These are phyloP conservation scores for Apeltes quadracus DNA, from an alignment of 2,113 vertebrate species.

Conservation along the genomic window DNA sequence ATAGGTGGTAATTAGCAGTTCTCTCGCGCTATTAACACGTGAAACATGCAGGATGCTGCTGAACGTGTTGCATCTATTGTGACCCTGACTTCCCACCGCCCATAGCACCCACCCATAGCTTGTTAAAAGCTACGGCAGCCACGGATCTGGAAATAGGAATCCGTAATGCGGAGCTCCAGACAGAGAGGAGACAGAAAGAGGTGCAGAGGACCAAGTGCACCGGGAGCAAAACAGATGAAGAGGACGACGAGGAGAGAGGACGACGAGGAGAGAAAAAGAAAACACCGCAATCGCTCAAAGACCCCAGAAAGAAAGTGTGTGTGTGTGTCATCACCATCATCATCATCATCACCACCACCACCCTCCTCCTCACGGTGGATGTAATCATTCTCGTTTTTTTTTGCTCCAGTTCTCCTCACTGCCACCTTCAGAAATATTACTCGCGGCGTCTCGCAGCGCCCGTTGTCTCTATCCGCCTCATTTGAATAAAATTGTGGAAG, in stretches of 20 bases:
- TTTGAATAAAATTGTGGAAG: slow-evolving; percentile 60
- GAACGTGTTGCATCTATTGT: slow-evolving; percentile 2
- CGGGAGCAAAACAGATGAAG: neutral
- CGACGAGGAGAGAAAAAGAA: slow-evolving; percentile 29
- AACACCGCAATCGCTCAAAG: slow-evolving; percentile 40
- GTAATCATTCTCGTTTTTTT: slow-evolving; percentile 31
- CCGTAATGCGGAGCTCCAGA: slow-evolving; percentile 27
- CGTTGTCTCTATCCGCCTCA: slow-evolving; percentile 55
- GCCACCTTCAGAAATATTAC: slow-evolving; percentile 54
- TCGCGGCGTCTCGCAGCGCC: slow-evolving; percentile 21
- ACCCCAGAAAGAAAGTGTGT: slow-evolving; percentile 28
- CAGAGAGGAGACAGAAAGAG: slow-evolving; percentile 18
- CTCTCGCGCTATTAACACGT: neutral
- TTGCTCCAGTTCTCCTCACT: slow-evolving; percentile 31
- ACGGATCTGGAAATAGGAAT: slow-evolving; percentile 17
- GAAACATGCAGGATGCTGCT: neutral
- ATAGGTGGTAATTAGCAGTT: slow-evolving; percentile 20
- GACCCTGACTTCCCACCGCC: slow-evolving; percentile 5
- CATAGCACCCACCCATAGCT: slow-evolving; percentile 25
- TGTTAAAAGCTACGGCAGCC: slow-evolving; percentile 1
- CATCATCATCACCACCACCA: slow-evolving; percentile 55
- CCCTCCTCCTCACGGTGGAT: slow-evolving; percentile 37
- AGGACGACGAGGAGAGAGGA: slow-evolving; percentile 31
- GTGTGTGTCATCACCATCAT: slow-evolving; percentile 40
- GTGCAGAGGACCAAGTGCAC: neutral